Base-by-base conservation (phyloP, 2,888 invertebrate species). In the Neocrepidodera transversa region DNA sequence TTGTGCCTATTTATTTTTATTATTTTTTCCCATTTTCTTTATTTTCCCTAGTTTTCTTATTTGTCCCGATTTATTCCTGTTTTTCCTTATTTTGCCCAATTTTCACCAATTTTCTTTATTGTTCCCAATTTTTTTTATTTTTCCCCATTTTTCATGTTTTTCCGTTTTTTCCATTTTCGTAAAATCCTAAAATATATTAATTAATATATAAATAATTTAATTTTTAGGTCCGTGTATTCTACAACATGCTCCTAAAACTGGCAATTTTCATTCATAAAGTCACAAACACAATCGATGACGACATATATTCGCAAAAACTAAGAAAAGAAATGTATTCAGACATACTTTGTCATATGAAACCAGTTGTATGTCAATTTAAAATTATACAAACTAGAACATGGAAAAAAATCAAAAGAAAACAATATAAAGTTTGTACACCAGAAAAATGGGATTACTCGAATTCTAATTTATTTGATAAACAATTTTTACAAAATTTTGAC, bases 151-250 rank as follows among this genome's bases (percentile, higher is more conserved):
- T n/a, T n/a, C n/a, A n/a, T n/a, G n/a, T n/a, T n/a, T n/a, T n/a
- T n/a, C n/a, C n/a, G n/a, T n/a, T n/a, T n/a, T n/a, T n/a, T n/a
- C n/a, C n/a, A n/a, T n/a, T n/a, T n/a, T n/a, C n/a, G n/a, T n/a
- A n/a, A n/a, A n/a, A n/a, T n/a, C n/a, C n/a, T n/a, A n/a, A n/a
- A n/a, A n/a, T n/a, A n/a, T n/a, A n/a, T n/a, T n/a, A n/a, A n/a
- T n/a, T n/a, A n/a, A n/a, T n/a, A n/a, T n/a, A n/a, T n/a, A n/a
- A n/a, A n/a, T n/a, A n/a, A n/a, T n/a, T n/a, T n/a, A n/a, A n/a
- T n/a, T 51, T 40, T 1, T 17, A 51, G 50, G 40, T 51, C 1
- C 26, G 40, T 3, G 50, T 51, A n/a, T 51, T 51, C 10, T 40
- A 51, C 40, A 51, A 51, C 40, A 40, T 38, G 28, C 13, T 51